A percentile compares a stretch with the other conserved stretches of the same genome.
These are phyloP conservation scores for Napeogenes sylphis DNA, from an alignment of 2,888 invertebrate genomes.

Conservation along the genomic window DNA sequence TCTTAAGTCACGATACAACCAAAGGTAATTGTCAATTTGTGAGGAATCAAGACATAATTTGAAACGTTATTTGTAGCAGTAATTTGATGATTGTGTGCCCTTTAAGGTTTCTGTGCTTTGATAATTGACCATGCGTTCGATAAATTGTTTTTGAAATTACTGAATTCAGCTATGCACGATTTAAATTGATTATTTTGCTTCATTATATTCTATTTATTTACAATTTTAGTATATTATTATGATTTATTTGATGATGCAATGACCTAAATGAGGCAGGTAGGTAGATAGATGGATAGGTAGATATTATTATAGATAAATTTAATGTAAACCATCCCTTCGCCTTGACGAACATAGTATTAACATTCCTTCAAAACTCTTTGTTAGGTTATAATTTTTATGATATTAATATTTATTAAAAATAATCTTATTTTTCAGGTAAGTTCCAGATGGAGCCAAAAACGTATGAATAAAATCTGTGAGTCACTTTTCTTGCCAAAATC, in stretches of 20 bases:
- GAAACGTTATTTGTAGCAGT: constrained; percentile 34
- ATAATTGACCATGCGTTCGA: constrained; percentile 27
- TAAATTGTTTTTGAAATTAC: constrained; percentile 29
- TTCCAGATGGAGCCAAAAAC: constrained; percentile 15
- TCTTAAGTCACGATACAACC: constrained; percentile 30
- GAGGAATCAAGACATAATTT: constrained; percentile 35
- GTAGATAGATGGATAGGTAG: too few relatives aligned
- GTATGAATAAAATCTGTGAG: constrained; percentile 14
- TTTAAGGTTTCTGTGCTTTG: constrained; percentile 29
- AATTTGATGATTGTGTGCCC: constrained; percentile 35
- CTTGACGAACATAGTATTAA: too few relatives aligned
- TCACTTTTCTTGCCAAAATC: constrained; percentile 18
- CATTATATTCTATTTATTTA: background rate
- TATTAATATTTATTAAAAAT: constrained; percentile 1
- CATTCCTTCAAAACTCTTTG: too few relatives aligned
- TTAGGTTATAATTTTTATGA: too few relatives aligned
- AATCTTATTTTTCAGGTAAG: constrained; percentile 29
- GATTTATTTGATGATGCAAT: too few relatives aligned
- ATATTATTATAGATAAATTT: too few relatives aligned
- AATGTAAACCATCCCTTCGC: too few relatives aligned
- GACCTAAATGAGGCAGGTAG: too few relatives aligned
- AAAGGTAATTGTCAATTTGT: constrained; percentile 32
- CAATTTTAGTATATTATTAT: background rate
- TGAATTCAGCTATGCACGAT: constrained; percentile 20
- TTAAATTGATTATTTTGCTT: constrained; percentile 10